phyloP scores from a whole-genome alignment of 2,888 invertebrate genomes.

The Apomyelois bistriatella region DNA sequence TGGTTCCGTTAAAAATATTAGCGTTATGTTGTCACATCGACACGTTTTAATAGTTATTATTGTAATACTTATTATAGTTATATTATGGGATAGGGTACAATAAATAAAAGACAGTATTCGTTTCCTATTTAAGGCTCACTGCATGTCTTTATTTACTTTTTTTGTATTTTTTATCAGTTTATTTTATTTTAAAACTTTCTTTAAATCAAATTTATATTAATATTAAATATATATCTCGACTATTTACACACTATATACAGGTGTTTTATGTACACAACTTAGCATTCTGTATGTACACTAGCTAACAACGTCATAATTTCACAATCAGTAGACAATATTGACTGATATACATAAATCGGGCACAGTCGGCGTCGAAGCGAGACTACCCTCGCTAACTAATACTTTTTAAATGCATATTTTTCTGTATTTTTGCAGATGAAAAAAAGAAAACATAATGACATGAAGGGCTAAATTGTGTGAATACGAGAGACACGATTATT shows the following conservation, averaged over 20 bases:
- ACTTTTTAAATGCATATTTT: slow-evolving; percentile 23
- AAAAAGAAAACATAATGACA: neutral
- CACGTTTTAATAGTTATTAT: too few species aligned
- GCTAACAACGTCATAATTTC: slow-evolving; percentile 23
- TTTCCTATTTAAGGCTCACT: slow-evolving; percentile 75
- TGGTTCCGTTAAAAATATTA: too few species aligned
- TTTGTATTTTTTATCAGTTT: slow-evolving; percentile 60
- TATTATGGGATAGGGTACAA: too few species aligned
- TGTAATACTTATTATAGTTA: too few species aligned
- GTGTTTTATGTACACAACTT: slow-evolving; percentile 56
- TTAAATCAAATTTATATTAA: slow-evolving; percentile 73
- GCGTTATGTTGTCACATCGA: too few species aligned
- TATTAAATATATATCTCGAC: slow-evolving; percentile 68
- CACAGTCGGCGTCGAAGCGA: slow-evolving; percentile 12
- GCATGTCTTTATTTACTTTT: slow-evolving; percentile 76
- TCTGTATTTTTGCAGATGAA: neutral
- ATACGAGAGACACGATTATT: too few species aligned
- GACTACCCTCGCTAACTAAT: neutral
- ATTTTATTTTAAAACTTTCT: slow-evolving; percentile 70
- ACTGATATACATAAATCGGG: slow-evolving; percentile 18
- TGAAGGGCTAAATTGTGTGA: too few species aligned
- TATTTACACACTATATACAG: slow-evolving; percentile 74
- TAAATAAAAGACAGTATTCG: slow-evolving; percentile 61
- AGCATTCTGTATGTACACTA: slow-evolving; percentile 35
- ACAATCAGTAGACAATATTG: slow-evolving; percentile 12